Evolutionary conservation across 1,140 invertebrate species (phyloP).

Genomic region (Eriocheir sinensis): DNA sequence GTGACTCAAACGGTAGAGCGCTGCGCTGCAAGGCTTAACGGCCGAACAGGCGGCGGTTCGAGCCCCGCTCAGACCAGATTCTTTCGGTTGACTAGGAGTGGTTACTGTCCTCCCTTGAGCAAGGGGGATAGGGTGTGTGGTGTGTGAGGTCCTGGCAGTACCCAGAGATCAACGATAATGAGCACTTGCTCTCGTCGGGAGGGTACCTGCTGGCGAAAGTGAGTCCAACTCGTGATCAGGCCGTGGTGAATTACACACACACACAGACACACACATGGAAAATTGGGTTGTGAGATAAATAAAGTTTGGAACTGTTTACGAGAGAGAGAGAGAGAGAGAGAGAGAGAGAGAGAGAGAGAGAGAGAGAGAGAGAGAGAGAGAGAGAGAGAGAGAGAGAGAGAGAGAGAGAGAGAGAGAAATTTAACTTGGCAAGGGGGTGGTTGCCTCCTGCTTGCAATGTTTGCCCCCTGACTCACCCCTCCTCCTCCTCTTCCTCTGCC

Average conservation of each 20-base stretch:
- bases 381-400: slow-evolving; percentile 8
- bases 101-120: too few species aligned
- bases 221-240: too few species aligned
- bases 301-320: background rate
- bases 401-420: background rate
- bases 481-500: background rate
- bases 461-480: background rate
- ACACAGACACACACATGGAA: background rate
- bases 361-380: slow-evolving; percentile 25
- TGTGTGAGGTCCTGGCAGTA: too few species aligned
- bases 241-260: slow-evolving; percentile 9
- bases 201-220: too few species aligned
- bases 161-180: too few species aligned
- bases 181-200: too few species aligned
- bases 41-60: too few species aligned
- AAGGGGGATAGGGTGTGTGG: too few species aligned
- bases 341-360: slow-evolving; percentile 47
- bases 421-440: background rate
- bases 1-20: too few species aligned
- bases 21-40: too few species aligned
- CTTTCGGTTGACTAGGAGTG: too few species aligned
- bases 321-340: slow-evolving; percentile 62
- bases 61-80: too few species aligned
- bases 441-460: background rate
- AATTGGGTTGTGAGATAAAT: background rate